Evolutionary conservation across 2,888 invertebrate species (phyloP).

Genomic region (Oligia latruncula): DNA sequence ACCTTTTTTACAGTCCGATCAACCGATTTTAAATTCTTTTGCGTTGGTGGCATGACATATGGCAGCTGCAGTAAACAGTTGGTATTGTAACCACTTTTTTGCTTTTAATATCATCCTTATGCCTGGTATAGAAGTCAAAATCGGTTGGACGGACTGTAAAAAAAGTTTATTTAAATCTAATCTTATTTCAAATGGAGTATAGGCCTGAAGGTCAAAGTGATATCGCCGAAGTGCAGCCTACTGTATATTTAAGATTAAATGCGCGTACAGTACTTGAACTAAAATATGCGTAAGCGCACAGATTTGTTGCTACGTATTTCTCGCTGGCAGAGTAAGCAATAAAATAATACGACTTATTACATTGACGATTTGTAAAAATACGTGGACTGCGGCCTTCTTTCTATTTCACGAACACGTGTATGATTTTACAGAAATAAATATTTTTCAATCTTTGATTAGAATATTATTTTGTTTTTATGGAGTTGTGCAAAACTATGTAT

Average conservation of each 20-base stretch:
- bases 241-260: slow-evolving; percentile 4
- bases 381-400: slow-evolving; percentile 25
- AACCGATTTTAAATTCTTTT: too few relatives aligned
- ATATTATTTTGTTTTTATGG: neutral
- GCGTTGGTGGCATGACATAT: too few relatives aligned
- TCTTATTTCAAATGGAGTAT: too few relatives aligned
- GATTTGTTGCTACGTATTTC: neutral
- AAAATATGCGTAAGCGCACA: slow-evolving; percentile 1
- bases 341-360: slow-evolving; percentile 12
- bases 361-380: slow-evolving; percentile 9
- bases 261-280: neutral
- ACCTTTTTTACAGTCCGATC: too few relatives aligned
- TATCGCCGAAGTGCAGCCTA: neutral
- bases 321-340: neutral
- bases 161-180: too few relatives aligned
- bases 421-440: slow-evolving; percentile 54
- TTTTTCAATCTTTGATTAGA: slow-evolving; percentile 35
- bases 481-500: neutral
- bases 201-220: neutral
- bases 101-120: too few relatives aligned
- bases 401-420: slow-evolving; percentile 28
- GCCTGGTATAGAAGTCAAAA: too few relatives aligned
- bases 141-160: too few relatives aligned
- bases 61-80: too few relatives aligned
- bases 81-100: too few relatives aligned